These are phyloP conservation scores for Cotesia glomerata DNA, from an alignment of 1,140 invertebrate species.

Conservation along the genomic window DNA sequence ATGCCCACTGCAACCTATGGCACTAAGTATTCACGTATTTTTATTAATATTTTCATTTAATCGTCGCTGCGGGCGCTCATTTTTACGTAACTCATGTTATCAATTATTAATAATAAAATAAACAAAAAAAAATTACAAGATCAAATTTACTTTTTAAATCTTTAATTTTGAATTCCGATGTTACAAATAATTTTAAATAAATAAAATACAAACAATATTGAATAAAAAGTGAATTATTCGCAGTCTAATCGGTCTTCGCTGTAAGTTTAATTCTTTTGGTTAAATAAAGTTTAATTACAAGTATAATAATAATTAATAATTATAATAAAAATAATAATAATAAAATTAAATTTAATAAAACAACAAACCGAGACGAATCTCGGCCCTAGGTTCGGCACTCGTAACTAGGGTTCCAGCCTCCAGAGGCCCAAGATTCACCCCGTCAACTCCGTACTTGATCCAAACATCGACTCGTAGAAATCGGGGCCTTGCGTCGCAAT, in stretches of 20 bases:
- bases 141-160: too few species aligned
- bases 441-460: slow-evolving; percentile 54
- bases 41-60: slow-evolving; percentile 10
- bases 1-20: slow-evolving; percentile 58
- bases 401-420: slow-evolving; percentile 64
- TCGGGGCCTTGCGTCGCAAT: slow-evolving; percentile 13
- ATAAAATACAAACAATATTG: too few species aligned
- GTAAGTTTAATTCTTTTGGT: too few species aligned
- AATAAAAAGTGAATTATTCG: too few species aligned
- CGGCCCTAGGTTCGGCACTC: slow-evolving; percentile 64
- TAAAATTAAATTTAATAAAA: slow-evolving; percentile 31
- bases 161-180: too few species aligned
- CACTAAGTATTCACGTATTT: slow-evolving; percentile 62
- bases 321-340: neutral
- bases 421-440: slow-evolving; percentile 58
- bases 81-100: neutral
- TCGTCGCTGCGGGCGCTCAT: slow-evolving; percentile 17
- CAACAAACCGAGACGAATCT: slow-evolving; percentile 52
- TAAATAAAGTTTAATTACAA: neutral
- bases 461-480: slow-evolving; percentile 28
- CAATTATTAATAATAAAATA: neutral
- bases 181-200: too few species aligned
- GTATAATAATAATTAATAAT: neutral
- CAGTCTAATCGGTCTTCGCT: too few species aligned
- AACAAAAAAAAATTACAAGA: neutral